Evolutionary conservation across 2,797 vertebrate genomes (phyloP), one percentile per base, ranked within the genome.

Genomic region (Lepilemur ruficaudatus): DNA sequence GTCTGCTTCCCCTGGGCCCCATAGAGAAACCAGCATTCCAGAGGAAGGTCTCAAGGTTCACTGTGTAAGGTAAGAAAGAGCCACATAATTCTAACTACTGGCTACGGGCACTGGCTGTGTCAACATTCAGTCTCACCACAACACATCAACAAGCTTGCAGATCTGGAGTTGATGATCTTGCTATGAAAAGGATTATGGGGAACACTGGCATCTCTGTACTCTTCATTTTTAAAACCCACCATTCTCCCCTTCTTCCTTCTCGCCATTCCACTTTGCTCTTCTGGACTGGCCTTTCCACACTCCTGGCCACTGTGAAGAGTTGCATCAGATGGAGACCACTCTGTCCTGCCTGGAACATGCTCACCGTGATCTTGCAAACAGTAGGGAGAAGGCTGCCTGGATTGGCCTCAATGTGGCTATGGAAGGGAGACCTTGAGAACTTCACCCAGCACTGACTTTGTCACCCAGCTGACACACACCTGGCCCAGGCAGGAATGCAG

Each of bases 1-100:
- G 83, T 75, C 92, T 87, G 59, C 90, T 97, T 98, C 96, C 91
- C 92, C 89, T 89, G 78, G 72, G 41, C 55, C 85, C 93, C 95
- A 83, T 70, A 88, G 94, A 96, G 97, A 96, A 57, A 20, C 30
- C 15, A 80, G 11, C 20, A 72, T 95, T 95, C 87, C 83, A 41
- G 89, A 96, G 72, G 67, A 94, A 96, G 83, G 0, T 89, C 91
- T 96, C 30, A 0, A 72, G 46, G 12, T 69, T 93, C 94, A 57
- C 9, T 35, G 2, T 28, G 43, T 32, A 93, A 81, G 97, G 86
- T 92, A 90, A 86, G 4, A 63, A 41, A 93, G 65, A 92, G 94
- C 87, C 96, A 91, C 46, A 89, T 92, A 94, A 97, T 96, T 94
- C 93, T 92, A 76, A 88, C 57, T 72, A 3, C 50, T 30, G 55